Evolutionary conservation across 2,113 vertebrate genomes (phyloP).

Genomic region (Pelusios castaneus): DNA sequence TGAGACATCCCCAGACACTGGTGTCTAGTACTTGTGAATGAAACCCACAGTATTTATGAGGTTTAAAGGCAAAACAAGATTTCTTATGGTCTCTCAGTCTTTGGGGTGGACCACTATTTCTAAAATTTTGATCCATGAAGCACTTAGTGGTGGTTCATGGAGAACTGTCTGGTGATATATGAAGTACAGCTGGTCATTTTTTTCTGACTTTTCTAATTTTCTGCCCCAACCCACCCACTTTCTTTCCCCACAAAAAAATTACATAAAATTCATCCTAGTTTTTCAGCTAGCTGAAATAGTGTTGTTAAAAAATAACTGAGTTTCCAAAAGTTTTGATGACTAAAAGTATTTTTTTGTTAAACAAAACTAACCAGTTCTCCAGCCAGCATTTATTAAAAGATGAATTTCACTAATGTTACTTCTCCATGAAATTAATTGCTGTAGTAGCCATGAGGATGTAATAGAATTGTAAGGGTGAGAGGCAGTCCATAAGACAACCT

Average conservation of each 20-base stretch:
- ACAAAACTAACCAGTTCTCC: neutral
- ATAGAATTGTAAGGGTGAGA: neutral
- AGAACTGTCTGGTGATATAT: neutral
- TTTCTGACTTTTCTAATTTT: neutral
- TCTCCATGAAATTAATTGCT: neutral
- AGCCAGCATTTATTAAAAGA: neutral
- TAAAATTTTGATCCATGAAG: neutral
- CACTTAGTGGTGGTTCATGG: neutral
- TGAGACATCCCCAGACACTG: neutral
- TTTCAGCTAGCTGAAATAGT: neutral
- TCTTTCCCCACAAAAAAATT: neutral
- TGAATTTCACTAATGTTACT: fast-evolving
- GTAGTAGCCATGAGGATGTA: neutral
- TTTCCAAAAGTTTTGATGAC: neutral
- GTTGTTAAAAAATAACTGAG: neutral
- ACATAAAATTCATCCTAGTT: neutral
- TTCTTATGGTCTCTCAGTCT: neutral
- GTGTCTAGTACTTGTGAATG: neutral
- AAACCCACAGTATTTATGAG: neutral
- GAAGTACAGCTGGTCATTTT: neutral
- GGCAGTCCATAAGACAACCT: neutral
- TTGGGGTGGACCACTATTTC: neutral
- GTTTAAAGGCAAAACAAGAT: neutral
- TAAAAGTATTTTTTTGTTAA: neutral
- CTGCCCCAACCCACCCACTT: neutral